These are phyloP conservation scores for Scytalopus superciliaris DNA, from an alignment of 2,113 vertebrate genomes.

Conservation along the genomic window DNA sequence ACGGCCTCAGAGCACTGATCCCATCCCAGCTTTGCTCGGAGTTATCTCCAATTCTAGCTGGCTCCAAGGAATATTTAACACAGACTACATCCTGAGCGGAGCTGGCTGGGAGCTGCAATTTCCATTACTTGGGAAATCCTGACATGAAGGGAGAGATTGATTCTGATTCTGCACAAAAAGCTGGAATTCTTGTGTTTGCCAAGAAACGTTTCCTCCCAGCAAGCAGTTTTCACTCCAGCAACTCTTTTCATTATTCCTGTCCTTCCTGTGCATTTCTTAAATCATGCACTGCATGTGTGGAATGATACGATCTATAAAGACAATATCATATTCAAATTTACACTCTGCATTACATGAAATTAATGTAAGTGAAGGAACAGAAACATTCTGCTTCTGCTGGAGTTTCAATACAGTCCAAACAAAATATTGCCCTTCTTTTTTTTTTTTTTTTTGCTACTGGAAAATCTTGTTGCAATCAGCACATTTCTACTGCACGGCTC, in stretches of 20 bases:
- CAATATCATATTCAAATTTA: neutral
- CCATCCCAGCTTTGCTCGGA: neutral
- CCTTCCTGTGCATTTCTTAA: neutral
- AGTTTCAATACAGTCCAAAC: neutral
- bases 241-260: neutral
- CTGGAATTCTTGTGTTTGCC: neutral
- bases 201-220: neutral
- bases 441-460: neutral
- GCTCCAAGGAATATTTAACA: neutral
- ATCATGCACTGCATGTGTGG: accelerated
- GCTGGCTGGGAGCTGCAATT: neutral
- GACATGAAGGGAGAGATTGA: neutral
- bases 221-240: neutral
- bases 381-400: neutral
- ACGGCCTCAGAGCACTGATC: neutral
- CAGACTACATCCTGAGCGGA: neutral
- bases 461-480: constrained; percentile 29
- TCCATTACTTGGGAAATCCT: constrained; percentile 5
- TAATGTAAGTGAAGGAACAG: neutral
- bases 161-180: neutral
- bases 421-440: constrained; percentile 8
- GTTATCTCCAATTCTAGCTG: neutral
- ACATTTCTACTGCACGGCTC: constrained; percentile 24
- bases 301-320: neutral
- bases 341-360: accelerated